Base-by-base conservation (phyloP, 2,113 vertebrate species). In the Choloepus hoffmanni region DNA sequence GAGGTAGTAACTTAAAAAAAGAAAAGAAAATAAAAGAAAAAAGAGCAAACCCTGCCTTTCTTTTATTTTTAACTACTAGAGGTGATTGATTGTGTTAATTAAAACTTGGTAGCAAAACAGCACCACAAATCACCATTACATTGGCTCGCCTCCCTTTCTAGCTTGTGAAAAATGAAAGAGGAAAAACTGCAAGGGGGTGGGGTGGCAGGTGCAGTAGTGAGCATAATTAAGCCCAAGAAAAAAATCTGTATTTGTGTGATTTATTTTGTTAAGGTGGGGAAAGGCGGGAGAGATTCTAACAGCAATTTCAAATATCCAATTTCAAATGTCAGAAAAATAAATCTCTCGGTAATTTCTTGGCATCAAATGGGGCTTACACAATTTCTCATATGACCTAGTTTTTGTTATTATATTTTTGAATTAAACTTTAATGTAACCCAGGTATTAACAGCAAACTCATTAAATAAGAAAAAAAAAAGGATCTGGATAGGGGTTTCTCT, bases 251-350 rank as follows among this genome's bases (percentile, higher is more conserved):
- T 40, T n/a, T 62, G 19, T 33, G 28, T 67, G 14, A 67, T 58
- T 48, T 85, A 62, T 63, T 92, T 89, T 40, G 45, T 8, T 9
- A 58, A 60, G 28, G 36, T 55, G 10, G 18, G n/a, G 18, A 77
- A 50, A 55, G 23, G 67, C 19, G 53, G 40, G 24, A 86, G 72
- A 84, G 73, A 89, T 13, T 81, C 23, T 28, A 81, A 70, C 0
- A 76, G 85, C 24, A 85, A 92, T 84, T 90, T 87, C 62, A 86
- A 74, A 50, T 33, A 67, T 43, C 67, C 62, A 55, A 89, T 62
- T 89, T 93, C 24, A 89, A 58, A 6, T 60, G 58, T 60, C 58
- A 65, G 53, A 24, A 67, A 73, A 76, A 60, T 79, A 65, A 76
- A 50, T 33, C 4, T 76, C 85, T 55, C 30, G 55, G 67, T 60